Evolutionary conservation across 2,113 vertebrate species (phyloP).

Genomic region (Sylvietta virens): DNA sequence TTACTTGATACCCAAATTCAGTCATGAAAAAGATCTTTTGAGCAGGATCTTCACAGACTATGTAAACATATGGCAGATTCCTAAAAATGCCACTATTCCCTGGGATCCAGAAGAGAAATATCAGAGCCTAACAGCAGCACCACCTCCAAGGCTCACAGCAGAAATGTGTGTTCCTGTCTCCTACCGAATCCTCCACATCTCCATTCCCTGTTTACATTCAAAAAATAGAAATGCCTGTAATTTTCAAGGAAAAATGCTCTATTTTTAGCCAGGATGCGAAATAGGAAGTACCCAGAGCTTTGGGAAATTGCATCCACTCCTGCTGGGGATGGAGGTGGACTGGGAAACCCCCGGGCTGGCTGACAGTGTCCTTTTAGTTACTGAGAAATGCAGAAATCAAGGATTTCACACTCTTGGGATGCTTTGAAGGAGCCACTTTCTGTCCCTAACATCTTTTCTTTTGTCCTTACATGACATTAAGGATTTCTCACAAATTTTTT

Average conservation of each 20-base stretch:
- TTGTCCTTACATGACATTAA: neutral
- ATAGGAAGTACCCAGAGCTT: neutral
- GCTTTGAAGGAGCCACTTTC: neutral
- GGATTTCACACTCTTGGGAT: neutral
- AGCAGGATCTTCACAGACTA: neutral
- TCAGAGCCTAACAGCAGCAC: accelerated
- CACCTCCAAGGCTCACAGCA: neutral
- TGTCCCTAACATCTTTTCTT: neutral
- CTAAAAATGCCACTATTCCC: neutral
- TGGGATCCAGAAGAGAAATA: neutral
- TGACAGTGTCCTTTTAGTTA: neutral
- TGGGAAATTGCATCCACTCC: neutral
- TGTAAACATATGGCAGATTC: neutral
- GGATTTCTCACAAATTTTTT: neutral
- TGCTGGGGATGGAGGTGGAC: neutral
- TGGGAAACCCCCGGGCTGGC: neutral
- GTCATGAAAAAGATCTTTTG: neutral
- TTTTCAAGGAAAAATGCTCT: neutral
- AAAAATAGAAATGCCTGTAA: neutral
- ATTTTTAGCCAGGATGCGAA: neutral
- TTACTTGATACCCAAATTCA: neutral
- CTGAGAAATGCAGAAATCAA: neutral
- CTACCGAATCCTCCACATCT: neutral
- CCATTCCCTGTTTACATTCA: neutral
- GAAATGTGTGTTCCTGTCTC: neutral